Percentiles rank a stretch among this genome's conserved stretches.
These are phyloP conservation scores for Hyperopisus bebe DNA, from an alignment of 2,113 vertebrate species.

Conservation along the genomic window DNA sequence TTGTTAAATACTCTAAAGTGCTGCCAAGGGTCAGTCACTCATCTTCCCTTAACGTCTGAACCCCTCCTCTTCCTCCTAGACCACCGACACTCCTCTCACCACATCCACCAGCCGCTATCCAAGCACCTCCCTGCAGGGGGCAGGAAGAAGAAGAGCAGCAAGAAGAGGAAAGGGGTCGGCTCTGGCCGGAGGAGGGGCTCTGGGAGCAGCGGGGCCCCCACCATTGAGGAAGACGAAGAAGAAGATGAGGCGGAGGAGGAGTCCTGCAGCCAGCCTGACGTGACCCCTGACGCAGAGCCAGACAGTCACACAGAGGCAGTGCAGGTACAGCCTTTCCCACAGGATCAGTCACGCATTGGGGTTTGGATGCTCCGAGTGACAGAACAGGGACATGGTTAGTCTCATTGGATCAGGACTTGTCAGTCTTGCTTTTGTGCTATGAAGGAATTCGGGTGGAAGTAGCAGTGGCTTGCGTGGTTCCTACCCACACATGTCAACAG, in stretches of 20 bases:
- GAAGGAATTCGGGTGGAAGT: not conserved
- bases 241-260: slow-evolving; percentile 61
- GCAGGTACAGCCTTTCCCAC: not conserved
- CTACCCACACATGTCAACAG: not conserved
- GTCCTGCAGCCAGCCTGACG: slow-evolving; percentile 39
- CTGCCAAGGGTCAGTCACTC: not conserved
- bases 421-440: not conserved
- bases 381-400: not conserved
- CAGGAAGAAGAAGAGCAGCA: slow-evolving; percentile 54
- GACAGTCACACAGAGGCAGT: slow-evolving; percentile 24
- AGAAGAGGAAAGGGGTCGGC: slow-evolving; percentile 46
- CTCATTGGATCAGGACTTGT: not conserved
- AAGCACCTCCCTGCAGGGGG: slow-evolving; percentile 59
- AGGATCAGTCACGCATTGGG: not conserved
- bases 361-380: not conserved
- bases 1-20: not conserved
- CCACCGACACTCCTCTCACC: slow-evolving; percentile 76
- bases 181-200: slow-evolving; percentile 40
- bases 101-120: slow-evolving; percentile 77
- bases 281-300: slow-evolving; percentile 36
- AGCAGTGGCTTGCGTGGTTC: not conserved
- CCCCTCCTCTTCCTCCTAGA: slow-evolving; percentile 44
- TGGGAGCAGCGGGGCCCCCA: slow-evolving; percentile 58
- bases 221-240: slow-evolving; percentile 74
- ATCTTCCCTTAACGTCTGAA: not conserved